Evolutionary conservation across 2,113 vertebrate species (phyloP), one percentile per base, ranked within the genome.

Genomic region (Pseudopodoces humilis): DNA sequence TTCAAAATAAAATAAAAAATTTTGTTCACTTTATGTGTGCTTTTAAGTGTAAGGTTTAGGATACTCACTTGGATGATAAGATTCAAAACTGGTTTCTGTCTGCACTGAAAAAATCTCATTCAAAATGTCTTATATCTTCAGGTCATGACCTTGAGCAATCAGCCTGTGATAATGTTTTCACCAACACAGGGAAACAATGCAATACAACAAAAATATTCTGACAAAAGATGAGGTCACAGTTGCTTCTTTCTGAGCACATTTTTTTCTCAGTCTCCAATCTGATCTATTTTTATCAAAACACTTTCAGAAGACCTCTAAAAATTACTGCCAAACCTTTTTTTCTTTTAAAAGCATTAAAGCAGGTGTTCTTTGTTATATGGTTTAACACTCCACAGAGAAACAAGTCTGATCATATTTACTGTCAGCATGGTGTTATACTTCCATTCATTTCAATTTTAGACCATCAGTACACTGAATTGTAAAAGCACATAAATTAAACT

Each of bases 241-340:
- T 92, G 71, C 35, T 74, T 82, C 52, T 91, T 86, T 84, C 41
- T 69, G 83, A 92, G 65, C n/a, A 72, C 74, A 69, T 71, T 84
- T 94, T 69, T 84, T 35, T 80, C 86, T 88, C 67, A 79, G 60
- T 53, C 28, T 91, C n/a, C 24, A 37, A 44, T 91, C 31, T 85
- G 33, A 91, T 72, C 62, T 92, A 79, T 82, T 95, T 95, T 88
- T 89, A 71, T 53, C 69, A 75, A 74, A 94, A 84, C 37, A 63
- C 43, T 86, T 93, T 88, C 83, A 90, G 56, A 90, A 92, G 74
- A 89, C 63, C 41, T 87, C 53, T 76, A 58, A 82, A 88, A 91
- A 31, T 79, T 89, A 49, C 13, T 71, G 52, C 5, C 50, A 63
- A 35, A 79, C 31, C 20, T 58, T 37, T 56, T 59, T 59, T 67